A percentile compares a stretch with the other conserved stretches of the same genome.
Evolutionary conservation across 2,113 vertebrate species (phyloP).

Genomic region (Cyprinodon variegatus): DNA sequence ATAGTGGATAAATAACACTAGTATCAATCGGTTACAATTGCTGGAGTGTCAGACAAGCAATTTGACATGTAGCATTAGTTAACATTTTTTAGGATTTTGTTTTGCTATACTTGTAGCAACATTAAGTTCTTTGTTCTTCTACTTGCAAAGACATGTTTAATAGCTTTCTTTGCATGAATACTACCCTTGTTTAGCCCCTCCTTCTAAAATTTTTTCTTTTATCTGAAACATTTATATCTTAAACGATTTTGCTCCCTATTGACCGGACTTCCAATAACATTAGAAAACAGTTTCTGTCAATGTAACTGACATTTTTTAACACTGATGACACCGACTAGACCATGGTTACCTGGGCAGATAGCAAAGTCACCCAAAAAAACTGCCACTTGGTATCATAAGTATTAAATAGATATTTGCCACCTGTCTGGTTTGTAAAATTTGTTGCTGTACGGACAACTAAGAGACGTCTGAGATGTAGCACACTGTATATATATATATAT

Average conservation of each 20-base stretch:
- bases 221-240: not conserved
- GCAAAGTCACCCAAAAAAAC: not conserved
- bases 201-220: not conserved
- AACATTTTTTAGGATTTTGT: not conserved
- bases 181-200: not conserved
- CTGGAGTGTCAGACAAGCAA: not conserved
- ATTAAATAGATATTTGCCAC: not conserved
- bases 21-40: not conserved
- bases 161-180: too few relatives aligned
- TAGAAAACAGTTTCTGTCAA: not conserved
- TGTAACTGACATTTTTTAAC: not conserved
- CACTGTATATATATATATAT: constrained; percentile 17
- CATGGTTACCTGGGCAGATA: not conserved
- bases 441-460: not conserved
- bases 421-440: not conserved
- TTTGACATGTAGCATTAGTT: not conserved
- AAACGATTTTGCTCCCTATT: not conserved
- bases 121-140: not conserved
- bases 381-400: not conserved
- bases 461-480: constrained; percentile 24
- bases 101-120: not conserved
- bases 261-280: not conserved
- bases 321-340: not conserved
- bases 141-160: not conserved
- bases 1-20: not conserved